Conservation (phyloP, 1,140 invertebrate species). For the Drosophila sulfurigaster region DNA sequence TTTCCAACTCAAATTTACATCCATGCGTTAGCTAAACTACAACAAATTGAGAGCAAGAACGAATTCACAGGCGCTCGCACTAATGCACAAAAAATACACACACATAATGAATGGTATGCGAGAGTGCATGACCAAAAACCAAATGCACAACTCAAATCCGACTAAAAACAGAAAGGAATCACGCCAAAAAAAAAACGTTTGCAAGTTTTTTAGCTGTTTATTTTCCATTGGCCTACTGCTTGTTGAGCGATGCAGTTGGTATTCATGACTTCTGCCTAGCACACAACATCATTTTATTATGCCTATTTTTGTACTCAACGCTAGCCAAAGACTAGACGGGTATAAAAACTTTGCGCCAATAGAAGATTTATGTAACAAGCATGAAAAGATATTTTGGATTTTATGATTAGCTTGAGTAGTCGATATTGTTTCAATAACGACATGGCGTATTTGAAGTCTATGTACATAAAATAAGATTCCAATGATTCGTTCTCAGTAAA, state of each 20-base stretch:
- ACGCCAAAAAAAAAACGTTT: conserved; percentile 5
- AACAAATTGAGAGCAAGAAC: conserved; percentile 57
- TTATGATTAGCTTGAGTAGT: too few relatives aligned
- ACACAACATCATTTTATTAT: background rate
- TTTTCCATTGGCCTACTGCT: conserved; percentile 34
- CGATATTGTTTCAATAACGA: too few relatives aligned
- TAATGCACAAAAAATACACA: conserved; percentile 7
- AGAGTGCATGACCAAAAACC: conserved; percentile 31
- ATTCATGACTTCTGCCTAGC: background rate
- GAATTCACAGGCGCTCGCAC: conserved; percentile 24
- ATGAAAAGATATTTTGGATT: too few relatives aligned
- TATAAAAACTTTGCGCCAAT: too few relatives aligned
- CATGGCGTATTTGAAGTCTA: too few relatives aligned
- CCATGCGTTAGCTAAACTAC: conserved; percentile 39
- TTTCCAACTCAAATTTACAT: conserved; percentile 59
- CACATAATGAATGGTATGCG: background rate
- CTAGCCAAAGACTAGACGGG: too few relatives aligned
- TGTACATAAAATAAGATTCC: too few relatives aligned
- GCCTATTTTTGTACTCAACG: background rate
- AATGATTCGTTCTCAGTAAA: too few relatives aligned
- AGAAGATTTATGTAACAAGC: too few relatives aligned
- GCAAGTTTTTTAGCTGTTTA: conserved; percentile 35
- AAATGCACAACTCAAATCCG: conserved; percentile 31
- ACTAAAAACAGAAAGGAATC: conserved; percentile 5
- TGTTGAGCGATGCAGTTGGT: conserved; percentile 37